These are phyloP conservation scores for Haemorhous mexicanus DNA, from an alignment of 2,113 vertebrate genomes.

Conservation along the genomic window DNA sequence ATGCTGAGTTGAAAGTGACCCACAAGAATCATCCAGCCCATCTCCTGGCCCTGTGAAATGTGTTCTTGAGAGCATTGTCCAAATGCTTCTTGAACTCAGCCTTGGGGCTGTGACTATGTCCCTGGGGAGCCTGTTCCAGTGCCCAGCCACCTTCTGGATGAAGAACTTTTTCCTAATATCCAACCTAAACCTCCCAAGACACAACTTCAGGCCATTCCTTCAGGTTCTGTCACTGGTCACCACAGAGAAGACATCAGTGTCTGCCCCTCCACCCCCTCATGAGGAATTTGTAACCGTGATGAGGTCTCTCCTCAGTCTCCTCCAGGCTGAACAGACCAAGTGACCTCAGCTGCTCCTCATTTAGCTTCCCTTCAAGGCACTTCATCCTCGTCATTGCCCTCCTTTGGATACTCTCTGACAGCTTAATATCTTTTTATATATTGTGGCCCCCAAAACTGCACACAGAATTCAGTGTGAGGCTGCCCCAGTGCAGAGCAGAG, in stretches of 20 bases:
- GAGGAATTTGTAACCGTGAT: rapidly evolving
- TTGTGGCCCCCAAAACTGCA: neutral
- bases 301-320: neutral
- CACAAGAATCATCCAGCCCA: neutral
- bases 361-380: rapidly evolving
- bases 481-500: neutral
- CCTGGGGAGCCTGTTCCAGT: too few relatives aligned
- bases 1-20: neutral
- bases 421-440: neutral
- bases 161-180: too few relatives aligned
- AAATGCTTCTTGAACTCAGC: too few relatives aligned
- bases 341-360: neutral
- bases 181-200: too few relatives aligned
- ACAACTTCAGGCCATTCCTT: too few relatives aligned
- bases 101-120: too few relatives aligned
- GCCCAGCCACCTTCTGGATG: too few relatives aligned
- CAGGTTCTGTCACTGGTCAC: neutral
- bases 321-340: neutral
- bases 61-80: too few relatives aligned
- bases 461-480: neutral
- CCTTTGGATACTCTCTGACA: rapidly evolving
- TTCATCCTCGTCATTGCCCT: neutral
- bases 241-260: neutral
- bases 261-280: neutral
- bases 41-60: neutral